Base-by-base conservation (phyloP, 1,140 invertebrate species). In the Fopius arisanus region DNA sequence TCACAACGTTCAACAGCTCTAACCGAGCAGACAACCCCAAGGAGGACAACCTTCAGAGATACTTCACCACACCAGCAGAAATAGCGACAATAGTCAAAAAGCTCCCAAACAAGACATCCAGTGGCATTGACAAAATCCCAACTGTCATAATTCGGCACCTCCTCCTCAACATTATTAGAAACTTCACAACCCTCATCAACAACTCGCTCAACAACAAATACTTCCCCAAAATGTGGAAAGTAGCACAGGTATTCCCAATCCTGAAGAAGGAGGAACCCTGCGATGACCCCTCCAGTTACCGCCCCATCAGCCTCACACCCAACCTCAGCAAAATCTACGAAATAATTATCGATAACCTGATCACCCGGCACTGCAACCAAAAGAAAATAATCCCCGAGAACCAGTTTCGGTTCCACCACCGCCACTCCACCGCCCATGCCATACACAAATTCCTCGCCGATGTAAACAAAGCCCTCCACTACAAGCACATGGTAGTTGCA, bases 261-360 rank as follows among this genome's bases (percentile, higher is more conserved):
- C 65, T 43, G 0, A 81, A 80, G 67, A 73, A 78, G 54, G 43
- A 68, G 1, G 80, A 81, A 76, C 29, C 69, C 1, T 4, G 48
- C 0, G 12, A 21, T 2, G 21, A 75, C 3, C 68, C 80, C 0
- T 6, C 19, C 7, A 67, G 70, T 23, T 78, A 78, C 29, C 12
- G 78, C 29, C 78, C 80, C 0, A 59, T 83, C 0, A 78, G 77
- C 63, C 68, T 78, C 4, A 72, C 75, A 1, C 70, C 75, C 4
- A 73, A 54, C 37, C 41, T 68, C n/a, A 79, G 77, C 14, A 86
- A 86, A 75, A n/a, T 79, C 0, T 76, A 70, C 14, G 78, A 81
- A 76, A 73, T 51, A n/a, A 70, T 75, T n/a, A 75, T 80, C 3
- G 71, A 74, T 7, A n/a, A 68, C 0, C 1, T 9, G 40, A 70